Evolutionary conservation across 2,888 invertebrate species (phyloP).

Genomic region (Thumatha senex): DNA sequence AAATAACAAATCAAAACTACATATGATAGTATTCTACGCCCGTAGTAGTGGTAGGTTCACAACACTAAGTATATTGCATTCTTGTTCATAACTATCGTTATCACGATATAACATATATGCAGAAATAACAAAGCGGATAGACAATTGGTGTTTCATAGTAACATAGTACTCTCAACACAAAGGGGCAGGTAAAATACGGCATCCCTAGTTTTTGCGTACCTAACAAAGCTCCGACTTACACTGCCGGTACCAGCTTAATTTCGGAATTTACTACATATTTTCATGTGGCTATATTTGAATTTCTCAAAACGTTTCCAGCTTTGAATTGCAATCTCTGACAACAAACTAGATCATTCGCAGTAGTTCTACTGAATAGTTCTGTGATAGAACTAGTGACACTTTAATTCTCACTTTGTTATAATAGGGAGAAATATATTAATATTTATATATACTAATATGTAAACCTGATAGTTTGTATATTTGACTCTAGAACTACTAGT

Average conservation of each 20-base stretch:
- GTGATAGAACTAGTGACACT: too few species aligned
- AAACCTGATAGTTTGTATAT: too few species aligned
- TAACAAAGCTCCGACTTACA: conserved; percentile 20
- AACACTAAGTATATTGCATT: neutral
- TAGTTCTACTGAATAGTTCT: too few species aligned
- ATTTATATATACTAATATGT: too few species aligned
- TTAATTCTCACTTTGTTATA: too few species aligned
- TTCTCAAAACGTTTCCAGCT: conserved; percentile 25
- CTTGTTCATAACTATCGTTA: neutral
- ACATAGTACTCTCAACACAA: conserved; percentile 15
- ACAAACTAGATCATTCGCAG: neutral
- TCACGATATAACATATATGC: neutral
- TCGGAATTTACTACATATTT: conserved; percentile 36
- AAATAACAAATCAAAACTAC: too few species aligned
- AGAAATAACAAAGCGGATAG: conserved; percentile 5
- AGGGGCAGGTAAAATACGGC: conserved; percentile 29
- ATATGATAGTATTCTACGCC: too few species aligned
- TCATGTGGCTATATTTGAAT: conserved; percentile 29
- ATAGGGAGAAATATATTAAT: too few species aligned
- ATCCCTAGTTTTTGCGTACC: conserved; percentile 32
- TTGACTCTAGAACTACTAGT: too few species aligned
- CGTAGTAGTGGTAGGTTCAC: too few species aligned
- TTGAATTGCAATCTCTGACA: conserved; percentile 30
- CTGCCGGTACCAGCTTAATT: conserved; percentile 31
- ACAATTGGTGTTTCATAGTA: neutral